Conservation (phyloP, 2,888 invertebrate genomes). For the Agriotes lineatus region DNA sequence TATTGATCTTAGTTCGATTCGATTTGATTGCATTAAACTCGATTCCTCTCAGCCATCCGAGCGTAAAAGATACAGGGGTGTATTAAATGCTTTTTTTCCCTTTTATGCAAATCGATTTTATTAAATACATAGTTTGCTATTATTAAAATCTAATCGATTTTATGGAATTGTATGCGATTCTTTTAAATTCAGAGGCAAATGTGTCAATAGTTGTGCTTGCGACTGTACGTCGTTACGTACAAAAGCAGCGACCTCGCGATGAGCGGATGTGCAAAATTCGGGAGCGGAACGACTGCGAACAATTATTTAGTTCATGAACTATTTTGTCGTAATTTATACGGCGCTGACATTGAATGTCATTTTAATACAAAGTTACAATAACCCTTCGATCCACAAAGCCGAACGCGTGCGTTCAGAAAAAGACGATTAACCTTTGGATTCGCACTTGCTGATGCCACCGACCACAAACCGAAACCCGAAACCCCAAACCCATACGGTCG, state of each 20-base stretch:
- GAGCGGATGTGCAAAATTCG: conserved; percentile 43
- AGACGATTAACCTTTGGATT: not conserved
- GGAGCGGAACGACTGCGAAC: conserved; percentile 35
- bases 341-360: conserved; percentile 42
- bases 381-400: conserved; percentile 20
- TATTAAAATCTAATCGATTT: not conserved
- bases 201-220: not conserved
- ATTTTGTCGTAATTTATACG: conserved; percentile 41
- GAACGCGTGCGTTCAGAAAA: not conserved
- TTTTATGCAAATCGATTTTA: no score
- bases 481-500: not conserved
- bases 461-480: not conserved
- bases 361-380: conserved; percentile 34
- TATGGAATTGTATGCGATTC: no score
- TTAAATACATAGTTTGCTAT: not conserved
- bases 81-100: no score
- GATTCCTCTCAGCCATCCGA: no score
- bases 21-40: no score
- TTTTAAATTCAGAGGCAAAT: no score
- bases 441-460: not conserved
- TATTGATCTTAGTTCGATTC: no score
- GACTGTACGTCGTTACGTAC: not conserved
- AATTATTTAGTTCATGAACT: conserved; percentile 36
- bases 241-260: conserved; percentile 26
- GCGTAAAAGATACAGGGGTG: no score